A percentile compares a stretch with the other conserved stretches of the same genome.
Conservation (phyloP, 2,113 vertebrate species). For the Chionis minor region DNA sequence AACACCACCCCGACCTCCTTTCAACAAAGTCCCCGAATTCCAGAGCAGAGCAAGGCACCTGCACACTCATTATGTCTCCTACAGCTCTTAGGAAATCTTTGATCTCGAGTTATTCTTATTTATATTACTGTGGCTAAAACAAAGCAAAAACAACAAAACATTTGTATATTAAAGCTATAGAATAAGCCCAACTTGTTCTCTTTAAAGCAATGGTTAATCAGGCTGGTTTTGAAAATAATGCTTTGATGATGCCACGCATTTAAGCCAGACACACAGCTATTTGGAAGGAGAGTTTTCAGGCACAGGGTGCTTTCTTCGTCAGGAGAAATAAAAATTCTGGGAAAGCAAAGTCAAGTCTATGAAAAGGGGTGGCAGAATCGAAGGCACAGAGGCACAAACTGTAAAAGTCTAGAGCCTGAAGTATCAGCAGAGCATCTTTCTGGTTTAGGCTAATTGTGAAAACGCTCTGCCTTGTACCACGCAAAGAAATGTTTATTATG, state of each 20-base stretch:
- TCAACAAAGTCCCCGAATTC: neutral
- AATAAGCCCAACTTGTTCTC: slow-evolving; percentile 11
- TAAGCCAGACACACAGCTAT: neutral
- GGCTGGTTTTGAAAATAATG: slow-evolving; percentile 22
- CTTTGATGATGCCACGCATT: neutral
- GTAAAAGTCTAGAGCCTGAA: neutral
- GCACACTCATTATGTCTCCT: neutral
- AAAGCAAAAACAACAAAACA: neutral
- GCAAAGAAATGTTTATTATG: slow-evolving; percentile 24
- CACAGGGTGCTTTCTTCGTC: neutral
- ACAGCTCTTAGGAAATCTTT: slow-evolving; percentile 27
- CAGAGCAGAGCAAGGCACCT: neutral
- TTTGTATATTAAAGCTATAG: neutral
- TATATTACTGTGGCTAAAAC: slow-evolving; percentile 1
- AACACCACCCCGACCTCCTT: neutral
- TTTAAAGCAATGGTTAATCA: slow-evolving; percentile 25
- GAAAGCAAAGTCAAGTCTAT: neutral
- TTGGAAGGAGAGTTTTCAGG: neutral
- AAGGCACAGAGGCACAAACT: neutral
- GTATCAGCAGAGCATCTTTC: slow-evolving; percentile 36
- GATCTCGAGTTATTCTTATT: slow-evolving; percentile 28
- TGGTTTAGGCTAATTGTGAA: slow-evolving; percentile 37
- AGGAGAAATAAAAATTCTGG: neutral
- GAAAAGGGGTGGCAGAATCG: neutral
- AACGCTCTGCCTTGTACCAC: neutral